Conservation (phyloP, 1,140 invertebrate species). For the Plectrocnemia conspersa region DNA sequence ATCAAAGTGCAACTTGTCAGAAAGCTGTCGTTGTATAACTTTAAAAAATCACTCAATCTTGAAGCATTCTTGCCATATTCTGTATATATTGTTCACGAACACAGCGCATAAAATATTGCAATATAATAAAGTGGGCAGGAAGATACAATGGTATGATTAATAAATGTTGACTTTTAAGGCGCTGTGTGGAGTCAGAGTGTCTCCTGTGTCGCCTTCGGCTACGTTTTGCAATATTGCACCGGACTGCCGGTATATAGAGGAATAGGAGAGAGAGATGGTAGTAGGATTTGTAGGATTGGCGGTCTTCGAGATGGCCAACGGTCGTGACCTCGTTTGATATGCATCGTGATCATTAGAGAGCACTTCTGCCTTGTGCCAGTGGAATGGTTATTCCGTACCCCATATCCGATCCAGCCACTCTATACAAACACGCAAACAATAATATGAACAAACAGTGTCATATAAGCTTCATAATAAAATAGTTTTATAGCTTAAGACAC, state of each 20-base stretch:
- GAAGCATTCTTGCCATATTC: too few species aligned
- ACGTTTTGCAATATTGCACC: constrained; percentile 15
- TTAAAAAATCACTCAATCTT: too few species aligned
- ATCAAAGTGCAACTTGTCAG: too few species aligned
- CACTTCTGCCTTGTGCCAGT: constrained; percentile 23
- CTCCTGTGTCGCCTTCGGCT: neutral
- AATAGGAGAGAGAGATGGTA: constrained; percentile 10
- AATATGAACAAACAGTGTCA: neutral
- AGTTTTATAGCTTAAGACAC: too few species aligned
- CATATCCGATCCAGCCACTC: too few species aligned
- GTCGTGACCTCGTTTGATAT: constrained; percentile 34
- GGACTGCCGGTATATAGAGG: constrained; percentile 10
- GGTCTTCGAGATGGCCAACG: constrained; percentile 17
- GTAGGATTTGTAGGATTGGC: neutral
- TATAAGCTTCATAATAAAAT: too few species aligned
- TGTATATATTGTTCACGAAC: too few species aligned
- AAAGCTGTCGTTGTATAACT: too few species aligned
- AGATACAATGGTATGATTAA: neutral
- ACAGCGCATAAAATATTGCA: too few species aligned
- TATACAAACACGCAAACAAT: constrained; percentile 7
- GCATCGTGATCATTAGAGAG: constrained; percentile 35
- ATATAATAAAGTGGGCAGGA: constrained; percentile 4
- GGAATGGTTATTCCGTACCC: constrained; percentile 11
- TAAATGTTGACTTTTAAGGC: constrained; percentile 10
- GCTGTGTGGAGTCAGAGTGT: neutral